These are phyloP conservation scores for Psilanteris sp. DNA, from an alignment of 1,140 invertebrate genomes.

Conservation along the genomic window DNA sequence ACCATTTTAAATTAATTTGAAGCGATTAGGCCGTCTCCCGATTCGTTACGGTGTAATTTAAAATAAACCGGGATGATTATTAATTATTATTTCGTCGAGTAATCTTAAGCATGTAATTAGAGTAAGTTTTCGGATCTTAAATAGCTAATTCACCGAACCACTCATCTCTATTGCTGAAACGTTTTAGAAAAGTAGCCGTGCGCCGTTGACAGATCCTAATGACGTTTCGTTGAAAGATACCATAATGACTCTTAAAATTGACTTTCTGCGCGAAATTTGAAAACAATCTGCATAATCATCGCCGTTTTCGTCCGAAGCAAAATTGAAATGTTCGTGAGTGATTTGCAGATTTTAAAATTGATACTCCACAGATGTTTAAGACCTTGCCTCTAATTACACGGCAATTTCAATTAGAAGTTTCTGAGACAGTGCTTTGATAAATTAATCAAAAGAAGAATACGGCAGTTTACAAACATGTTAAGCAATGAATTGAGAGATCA, in stretches of 20 bases:
- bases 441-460: no score
- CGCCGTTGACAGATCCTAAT: constrained; percentile 34
- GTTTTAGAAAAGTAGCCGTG: constrained; percentile 10
- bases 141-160: constrained; percentile 25
- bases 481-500: no score
- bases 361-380: no score
- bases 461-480: no score
- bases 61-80: neutral
- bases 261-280: constrained; percentile 20
- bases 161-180: constrained; percentile 1
- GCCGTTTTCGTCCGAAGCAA: neutral
- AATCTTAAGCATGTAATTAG: neutral
- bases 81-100: neutral
- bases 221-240: constrained; percentile 30
- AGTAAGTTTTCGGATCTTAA: constrained; percentile 9
- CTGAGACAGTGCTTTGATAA: no score
- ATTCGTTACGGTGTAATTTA: no score
- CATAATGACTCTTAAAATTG: constrained; percentile 42
- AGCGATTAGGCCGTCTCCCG: no score
- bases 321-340: constrained; percentile 26
- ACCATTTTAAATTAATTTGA: no score
- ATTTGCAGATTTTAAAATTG: constrained; percentile 12
- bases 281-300: constrained; percentile 4
- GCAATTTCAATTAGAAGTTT: no score
- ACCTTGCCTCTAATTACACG: no score